Evolutionary conservation across 2,888 invertebrate genomes (phyloP), one percentile per base, ranked within the genome.

Genomic region (Chloromyia formosa): DNA sequence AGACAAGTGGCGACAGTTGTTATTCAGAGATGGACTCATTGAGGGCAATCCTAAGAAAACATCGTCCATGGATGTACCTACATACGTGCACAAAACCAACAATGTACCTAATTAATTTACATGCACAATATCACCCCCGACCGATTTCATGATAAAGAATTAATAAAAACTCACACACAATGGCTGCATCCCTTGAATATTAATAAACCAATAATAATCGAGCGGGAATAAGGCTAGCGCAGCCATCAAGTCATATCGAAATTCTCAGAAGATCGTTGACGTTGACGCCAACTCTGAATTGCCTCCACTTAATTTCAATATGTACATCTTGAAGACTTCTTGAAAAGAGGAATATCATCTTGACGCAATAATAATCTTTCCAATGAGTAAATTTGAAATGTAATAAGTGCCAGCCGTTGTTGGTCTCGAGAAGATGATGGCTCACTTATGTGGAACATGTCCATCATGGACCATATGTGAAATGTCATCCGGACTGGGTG

Each of bases 151-250:
- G 5, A 49, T 49, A 49, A n/a, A 49, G 16, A 49, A 49, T 49
- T 49, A 49, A 49, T 49, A 49, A 49, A 49, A 49, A 49, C 49
- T 49, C 49, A 7, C 49, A 12, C 49, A 49, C 49, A 49, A 49
- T 5, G 3, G 3, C 14, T 1, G 14, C 49, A 49, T 49, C 49
- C 49, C 49, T 49, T 49, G 49, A 49, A 49, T 49, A 49, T 49
- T 49, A 49, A 49, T 49, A 12, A 49, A n/a, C 10, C 12, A 49
- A 42, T 12, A 49, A 49, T 5, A 49, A n/a, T n/a, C 7, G 27
- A 35, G 3, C 27, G 2, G 7, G 7, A 2, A 35, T 35, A 35
- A 7, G 27, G 27, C 27, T 35, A 7, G 27, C 10, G 49, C 2
- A 35, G 7, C 7, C 27, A 35, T 35, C 27, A 35, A 35, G 27